Evolutionary conservation across 2,113 vertebrate genomes (phyloP).

Genomic region (Pica pica): DNA sequence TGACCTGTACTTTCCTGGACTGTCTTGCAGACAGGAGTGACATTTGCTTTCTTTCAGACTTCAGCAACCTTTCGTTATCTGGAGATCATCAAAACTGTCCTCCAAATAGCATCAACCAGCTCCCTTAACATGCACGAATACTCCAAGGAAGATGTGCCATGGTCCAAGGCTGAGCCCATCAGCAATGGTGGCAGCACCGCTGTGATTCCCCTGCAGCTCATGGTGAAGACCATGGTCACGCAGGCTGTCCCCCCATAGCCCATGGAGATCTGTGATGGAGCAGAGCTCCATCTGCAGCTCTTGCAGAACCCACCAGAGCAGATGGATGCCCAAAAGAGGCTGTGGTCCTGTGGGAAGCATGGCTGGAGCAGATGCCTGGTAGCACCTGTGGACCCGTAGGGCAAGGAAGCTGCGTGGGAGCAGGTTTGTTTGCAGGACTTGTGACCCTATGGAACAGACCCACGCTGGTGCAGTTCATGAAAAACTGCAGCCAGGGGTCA

Average conservation of each 20-base stretch:
- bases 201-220: not conserved
- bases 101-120: not conserved
- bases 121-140: not conserved
- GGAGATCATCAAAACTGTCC: not conserved
- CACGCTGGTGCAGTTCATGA: not conserved
- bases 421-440: not conserved
- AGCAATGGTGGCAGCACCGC: fast-evolving
- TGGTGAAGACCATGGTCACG: not conserved
- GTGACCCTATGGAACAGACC: not conserved
- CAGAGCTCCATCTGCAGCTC: not conserved
- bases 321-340: not conserved
- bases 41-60: not conserved
- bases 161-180: not conserved
- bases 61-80: not conserved
- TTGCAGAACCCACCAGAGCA: not conserved
- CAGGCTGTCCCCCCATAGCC: not conserved
- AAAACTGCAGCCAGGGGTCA: not conserved
- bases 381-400: not conserved
- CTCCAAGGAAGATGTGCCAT: fast-evolving
- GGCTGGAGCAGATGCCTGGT: not conserved
- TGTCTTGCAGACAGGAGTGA: not conserved
- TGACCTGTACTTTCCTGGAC: not conserved
- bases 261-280: not conserved
- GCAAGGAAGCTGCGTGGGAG: not conserved
- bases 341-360: not conserved